Percentiles rank a stretch among this genome's conserved stretches.
These are phyloP conservation scores for Gerosis bhagava DNA, from an alignment of 2,888 invertebrate species.

Conservation along the genomic window DNA sequence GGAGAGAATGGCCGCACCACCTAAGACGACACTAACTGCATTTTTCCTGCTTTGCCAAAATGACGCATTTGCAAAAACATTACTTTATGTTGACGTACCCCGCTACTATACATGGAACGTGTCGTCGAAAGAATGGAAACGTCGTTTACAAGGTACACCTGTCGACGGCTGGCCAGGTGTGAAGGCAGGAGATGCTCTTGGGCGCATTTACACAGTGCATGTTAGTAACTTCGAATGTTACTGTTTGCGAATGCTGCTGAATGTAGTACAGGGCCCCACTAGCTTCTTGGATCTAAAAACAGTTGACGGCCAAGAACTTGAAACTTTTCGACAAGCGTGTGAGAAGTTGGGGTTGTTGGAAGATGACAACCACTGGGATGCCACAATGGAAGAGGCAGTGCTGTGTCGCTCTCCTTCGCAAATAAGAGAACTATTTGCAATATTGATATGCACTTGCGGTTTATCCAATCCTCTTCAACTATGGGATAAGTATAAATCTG, in stretches of 20 bases:
- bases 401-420: conserved; percentile 29
- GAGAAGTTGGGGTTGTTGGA: conserved; percentile 42
- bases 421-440: conserved; percentile 33
- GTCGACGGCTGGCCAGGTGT: conserved; percentile 33
- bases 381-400: conserved; percentile 40
- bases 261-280: conserved; percentile 1
- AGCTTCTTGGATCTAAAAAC: conserved; percentile 37
- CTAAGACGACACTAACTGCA: conserved; percentile 41
- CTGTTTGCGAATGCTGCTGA: conserved; percentile 6
- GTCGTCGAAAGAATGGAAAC: conserved; percentile 33
- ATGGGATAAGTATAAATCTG: too few relatives aligned
- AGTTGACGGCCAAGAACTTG: conserved; percentile 36
- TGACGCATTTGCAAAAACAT: conserved; percentile 48
- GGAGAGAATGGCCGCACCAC: conserved; percentile 35
- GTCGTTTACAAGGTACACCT: conserved; percentile 36
- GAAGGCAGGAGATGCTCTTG: conserved; percentile 34
- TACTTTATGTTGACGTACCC: conserved; percentile 45
- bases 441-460: too few relatives aligned
- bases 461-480: too few relatives aligned
- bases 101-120: conserved; percentile 38
- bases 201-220: conserved; percentile 38
- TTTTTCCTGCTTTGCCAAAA: conserved; percentile 47
- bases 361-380: conserved; percentile 28
- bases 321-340: conserved; percentile 44
- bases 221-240: conserved; percentile 19